These are phyloP conservation scores for Sebastes nivosus DNA, from an alignment of 2,797 vertebrate genomes.

Conservation along the genomic window DNA sequence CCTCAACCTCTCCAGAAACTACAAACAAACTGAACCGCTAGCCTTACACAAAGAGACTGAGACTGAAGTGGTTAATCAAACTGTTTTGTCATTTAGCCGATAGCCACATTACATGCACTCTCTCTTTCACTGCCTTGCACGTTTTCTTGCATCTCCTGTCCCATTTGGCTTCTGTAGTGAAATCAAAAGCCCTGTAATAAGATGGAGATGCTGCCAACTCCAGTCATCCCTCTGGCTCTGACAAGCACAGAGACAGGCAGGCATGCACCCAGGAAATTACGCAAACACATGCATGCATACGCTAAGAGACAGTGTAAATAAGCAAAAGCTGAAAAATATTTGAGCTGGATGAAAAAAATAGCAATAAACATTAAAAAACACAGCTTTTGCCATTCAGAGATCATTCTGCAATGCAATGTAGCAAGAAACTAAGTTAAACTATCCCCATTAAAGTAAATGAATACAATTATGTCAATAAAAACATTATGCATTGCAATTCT, in stretches of 20 bases:
- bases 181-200: conserved; percentile 68
- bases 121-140: conserved; percentile 36
- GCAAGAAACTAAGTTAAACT: neutral
- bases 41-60: conserved; percentile 9
- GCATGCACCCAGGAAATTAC: conserved; percentile 42
- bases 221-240: conserved; percentile 55
- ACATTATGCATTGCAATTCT: neutral
- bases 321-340: neutral
- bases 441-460: neutral
- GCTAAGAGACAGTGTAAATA: neutral
- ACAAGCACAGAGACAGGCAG: conserved; percentile 45
- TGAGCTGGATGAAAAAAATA: neutral
- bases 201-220: conserved; percentile 62
- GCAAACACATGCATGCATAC: conserved; percentile 17
- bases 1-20: conserved; percentile 11
- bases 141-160: conserved; percentile 57
- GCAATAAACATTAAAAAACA: neutral
- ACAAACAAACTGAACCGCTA: neutral
- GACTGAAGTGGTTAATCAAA: conserved; percentile 27
- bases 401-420: neutral
- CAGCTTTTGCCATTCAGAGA: neutral
- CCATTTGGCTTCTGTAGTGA: conserved; percentile 61
- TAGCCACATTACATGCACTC: conserved; percentile 41
- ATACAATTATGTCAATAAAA: neutral
- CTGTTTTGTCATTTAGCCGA: conserved; percentile 41